phyloP scores from a whole-genome alignment of 2,113 vertebrate genomes.

The Cephalopholis sonnerati region DNA sequence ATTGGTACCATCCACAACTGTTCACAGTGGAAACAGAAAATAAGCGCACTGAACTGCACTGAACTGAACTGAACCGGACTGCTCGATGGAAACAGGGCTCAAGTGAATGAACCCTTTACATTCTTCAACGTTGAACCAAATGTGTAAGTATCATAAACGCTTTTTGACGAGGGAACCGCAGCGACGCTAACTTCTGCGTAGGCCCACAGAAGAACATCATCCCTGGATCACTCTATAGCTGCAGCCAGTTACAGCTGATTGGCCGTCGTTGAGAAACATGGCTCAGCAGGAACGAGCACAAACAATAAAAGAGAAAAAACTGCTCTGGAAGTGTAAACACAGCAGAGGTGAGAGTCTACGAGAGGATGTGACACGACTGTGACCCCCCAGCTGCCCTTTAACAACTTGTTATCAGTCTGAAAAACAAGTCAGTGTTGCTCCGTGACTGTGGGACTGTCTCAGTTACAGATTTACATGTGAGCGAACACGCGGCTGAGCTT shows the following conservation, averaged over 20 bases:
- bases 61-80: too few relatives aligned
- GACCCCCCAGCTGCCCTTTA: background rate
- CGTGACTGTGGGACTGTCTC: background rate
- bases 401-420: background rate
- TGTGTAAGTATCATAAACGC: too few relatives aligned
- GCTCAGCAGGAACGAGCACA: background rate
- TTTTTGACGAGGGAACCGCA: too few relatives aligned
- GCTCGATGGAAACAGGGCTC: too few relatives aligned
- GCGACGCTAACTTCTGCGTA: too few relatives aligned
- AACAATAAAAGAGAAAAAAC: background rate
- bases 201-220: too few relatives aligned
- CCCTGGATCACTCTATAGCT: too few relatives aligned
- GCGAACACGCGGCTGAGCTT: background rate
- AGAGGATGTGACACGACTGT: background rate
- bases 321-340: background rate
- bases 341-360: background rate
- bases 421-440: background rate
- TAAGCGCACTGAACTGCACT: too few relatives aligned
- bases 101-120: too few relatives aligned
- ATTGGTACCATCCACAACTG: too few relatives aligned
- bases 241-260: background rate
- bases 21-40: too few relatives aligned
- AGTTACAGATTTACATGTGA: background rate
- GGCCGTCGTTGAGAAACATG: background rate
- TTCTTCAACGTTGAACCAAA: too few relatives aligned